Conservation (phyloP, 2,797 vertebrate species). For the Phrynocephalus forsythii region DNA sequence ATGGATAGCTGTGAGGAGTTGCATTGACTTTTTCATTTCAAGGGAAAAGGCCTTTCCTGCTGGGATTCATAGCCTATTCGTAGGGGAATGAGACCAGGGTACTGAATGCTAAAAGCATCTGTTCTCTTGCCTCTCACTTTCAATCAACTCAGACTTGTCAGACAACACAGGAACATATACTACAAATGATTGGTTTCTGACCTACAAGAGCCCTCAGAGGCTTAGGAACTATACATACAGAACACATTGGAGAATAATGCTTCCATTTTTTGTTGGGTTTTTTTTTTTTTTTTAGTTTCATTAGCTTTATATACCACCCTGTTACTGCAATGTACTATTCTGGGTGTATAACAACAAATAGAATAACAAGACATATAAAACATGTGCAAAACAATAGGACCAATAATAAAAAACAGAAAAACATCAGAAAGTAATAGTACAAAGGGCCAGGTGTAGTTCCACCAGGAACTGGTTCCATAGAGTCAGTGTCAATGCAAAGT, state of each 20-base stretch:
- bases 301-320: too few relatives aligned
- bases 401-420: too few relatives aligned
- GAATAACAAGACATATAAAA: too few relatives aligned
- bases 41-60: neutral
- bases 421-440: too few relatives aligned
- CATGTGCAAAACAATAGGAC: too few relatives aligned
- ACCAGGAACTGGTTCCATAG: too few relatives aligned
- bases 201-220: neutral
- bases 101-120: neutral
- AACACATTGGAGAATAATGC: neutral
- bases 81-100: neutral
- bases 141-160: conserved; percentile 16
- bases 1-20: conserved; percentile 6
- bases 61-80: neutral
- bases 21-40: neutral
- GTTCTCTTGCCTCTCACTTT: neutral
- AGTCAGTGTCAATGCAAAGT: too few relatives aligned
- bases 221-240: neutral
- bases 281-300: too few relatives aligned
- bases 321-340: too few relatives aligned
- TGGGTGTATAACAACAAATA: too few relatives aligned
- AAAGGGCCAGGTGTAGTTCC: too few relatives aligned
- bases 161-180: neutral
- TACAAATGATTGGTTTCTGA: conserved; percentile 9
- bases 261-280: too few relatives aligned